phyloP scores from a whole-genome alignment of 2,888 invertebrate genomes.

The Lochmaea crataegi region DNA sequence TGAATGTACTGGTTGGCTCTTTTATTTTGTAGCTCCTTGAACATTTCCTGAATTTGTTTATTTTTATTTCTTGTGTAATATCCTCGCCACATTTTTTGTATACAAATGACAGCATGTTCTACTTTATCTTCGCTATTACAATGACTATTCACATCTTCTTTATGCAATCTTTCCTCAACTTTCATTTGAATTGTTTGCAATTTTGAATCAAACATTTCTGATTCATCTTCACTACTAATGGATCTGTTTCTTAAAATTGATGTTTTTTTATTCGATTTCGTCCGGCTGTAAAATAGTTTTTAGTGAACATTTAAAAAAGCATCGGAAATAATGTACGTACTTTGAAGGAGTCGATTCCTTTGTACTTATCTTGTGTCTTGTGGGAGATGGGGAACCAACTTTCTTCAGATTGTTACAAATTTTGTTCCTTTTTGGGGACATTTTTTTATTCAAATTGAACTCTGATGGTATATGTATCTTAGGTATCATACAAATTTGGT shows the following conservation, averaged over 20 bases:
- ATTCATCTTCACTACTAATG: conserved; percentile 72
- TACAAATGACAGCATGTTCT: conserved; percentile 76
- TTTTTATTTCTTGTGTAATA: conserved; percentile 82
- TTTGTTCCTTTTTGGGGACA: conserved; percentile 2
- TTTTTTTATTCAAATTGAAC: background rate
- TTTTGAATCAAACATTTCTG: conserved; percentile 76
- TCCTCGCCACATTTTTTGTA: conserved; percentile 89
- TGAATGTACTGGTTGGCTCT: conserved; percentile 86
- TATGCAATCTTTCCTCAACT: conserved; percentile 66
- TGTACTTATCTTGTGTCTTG: conserved; percentile 41
- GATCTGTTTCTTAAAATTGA: conserved; percentile 59
- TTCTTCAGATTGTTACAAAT: conserved; percentile 43
- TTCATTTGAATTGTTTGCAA: conserved; percentile 74
- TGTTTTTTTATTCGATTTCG: conserved; percentile 48
- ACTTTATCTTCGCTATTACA: conserved; percentile 62
- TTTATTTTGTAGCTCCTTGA: conserved; percentile 78
- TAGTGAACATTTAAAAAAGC: background rate
- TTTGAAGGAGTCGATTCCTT: conserved; percentile 35
- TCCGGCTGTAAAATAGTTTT: conserved; percentile 32
- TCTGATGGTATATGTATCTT: background rate
- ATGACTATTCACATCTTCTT: conserved; percentile 55
- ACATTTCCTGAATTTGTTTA: conserved; percentile 72
- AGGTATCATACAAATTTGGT: background rate
- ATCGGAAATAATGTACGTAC: conserved; percentile 33
- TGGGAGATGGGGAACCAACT: conserved; percentile 48